A percentile compares a stretch with the other conserved stretches of the same genome.
These are phyloP conservation scores for Tupaia chinensis DNA, from an alignment of 2,113 vertebrate species.

Conservation along the genomic window DNA sequence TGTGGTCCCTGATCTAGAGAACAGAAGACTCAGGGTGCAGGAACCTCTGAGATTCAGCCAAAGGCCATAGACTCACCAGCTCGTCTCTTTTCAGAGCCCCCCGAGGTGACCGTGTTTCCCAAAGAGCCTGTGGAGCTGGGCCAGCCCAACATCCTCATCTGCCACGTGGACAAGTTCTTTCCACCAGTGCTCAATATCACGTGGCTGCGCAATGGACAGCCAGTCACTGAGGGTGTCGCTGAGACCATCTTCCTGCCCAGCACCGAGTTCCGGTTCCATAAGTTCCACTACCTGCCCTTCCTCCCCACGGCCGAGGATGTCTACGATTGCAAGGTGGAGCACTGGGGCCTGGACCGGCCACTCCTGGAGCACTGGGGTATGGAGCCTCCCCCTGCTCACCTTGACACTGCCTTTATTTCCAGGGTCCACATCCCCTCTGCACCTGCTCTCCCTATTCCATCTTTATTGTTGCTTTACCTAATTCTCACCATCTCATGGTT, in stretches of 20 bases:
- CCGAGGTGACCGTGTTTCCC: constrained; percentile 76
- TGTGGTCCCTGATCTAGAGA: no score
- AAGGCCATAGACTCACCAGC: not conserved
- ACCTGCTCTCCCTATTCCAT: not conserved
- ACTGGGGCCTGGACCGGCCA: not conserved
- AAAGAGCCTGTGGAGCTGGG: constrained; percentile 56
- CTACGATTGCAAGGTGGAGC: constrained; percentile 63
- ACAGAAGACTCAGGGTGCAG: not conserved
- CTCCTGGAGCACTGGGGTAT: constrained; percentile 62
- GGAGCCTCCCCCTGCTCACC: fast-evolving
- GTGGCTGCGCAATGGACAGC: constrained; percentile 83
- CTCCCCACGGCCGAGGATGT: not conserved
- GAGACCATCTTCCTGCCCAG: constrained; percentile 75
- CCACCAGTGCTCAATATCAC: constrained; percentile 82
- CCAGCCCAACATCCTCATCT: constrained; percentile 83
- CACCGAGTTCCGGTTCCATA: constrained; percentile 69
- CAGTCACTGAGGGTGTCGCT: constrained; percentile 53
- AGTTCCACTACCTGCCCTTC: constrained; percentile 73
- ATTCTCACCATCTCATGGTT: no score
- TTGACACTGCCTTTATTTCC: constrained; percentile 72
- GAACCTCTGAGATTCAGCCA: not conserved
- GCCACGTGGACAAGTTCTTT: constrained; percentile 80
- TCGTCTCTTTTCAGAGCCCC: constrained; percentile 66
- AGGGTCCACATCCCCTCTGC: constrained; percentile 84
- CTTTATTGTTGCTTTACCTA: no score